Evolutionary conservation across 2,113 vertebrate genomes (phyloP).

Genomic region (Oreotragus oreotragus): DNA sequence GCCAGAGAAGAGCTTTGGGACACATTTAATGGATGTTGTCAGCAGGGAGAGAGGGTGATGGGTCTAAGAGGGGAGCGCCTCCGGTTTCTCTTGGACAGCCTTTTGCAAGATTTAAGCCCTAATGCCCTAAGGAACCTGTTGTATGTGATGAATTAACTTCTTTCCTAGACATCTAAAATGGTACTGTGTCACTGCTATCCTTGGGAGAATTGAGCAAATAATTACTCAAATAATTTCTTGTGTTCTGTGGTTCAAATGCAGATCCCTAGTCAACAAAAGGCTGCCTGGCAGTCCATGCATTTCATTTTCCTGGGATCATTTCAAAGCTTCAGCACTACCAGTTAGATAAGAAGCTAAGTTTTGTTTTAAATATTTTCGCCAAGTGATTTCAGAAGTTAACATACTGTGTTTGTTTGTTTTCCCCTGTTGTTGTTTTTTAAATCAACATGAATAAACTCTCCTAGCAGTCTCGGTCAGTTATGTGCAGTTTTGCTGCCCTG

Average conservation of each 20-base stretch:
- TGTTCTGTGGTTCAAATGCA: neutral
- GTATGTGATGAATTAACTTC: neutral
- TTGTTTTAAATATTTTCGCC: neutral
- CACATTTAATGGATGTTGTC: neutral
- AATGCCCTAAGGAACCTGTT: neutral
- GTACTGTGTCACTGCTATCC: neutral
- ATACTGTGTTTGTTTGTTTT: neutral
- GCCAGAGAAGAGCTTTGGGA: neutral
- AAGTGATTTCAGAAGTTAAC: neutral
- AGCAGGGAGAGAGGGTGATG: neutral
- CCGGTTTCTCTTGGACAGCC: neutral
- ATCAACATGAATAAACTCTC: neutral
- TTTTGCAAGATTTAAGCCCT: neutral
- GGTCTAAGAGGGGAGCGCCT: neutral
- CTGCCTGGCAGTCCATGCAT: neutral
- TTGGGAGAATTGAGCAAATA: neutral
- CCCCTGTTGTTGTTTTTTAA: neutral
- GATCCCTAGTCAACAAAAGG: neutral
- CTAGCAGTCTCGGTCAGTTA: neutral
- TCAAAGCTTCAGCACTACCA: neutral
- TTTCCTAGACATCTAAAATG: neutral
- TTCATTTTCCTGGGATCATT: neutral
- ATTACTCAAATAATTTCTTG: neutral
- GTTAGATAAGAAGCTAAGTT: neutral
- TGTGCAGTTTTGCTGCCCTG: neutral